phyloP scores from a whole-genome alignment of 2,113 vertebrate genomes.

The Urocitellus parryii region DNA sequence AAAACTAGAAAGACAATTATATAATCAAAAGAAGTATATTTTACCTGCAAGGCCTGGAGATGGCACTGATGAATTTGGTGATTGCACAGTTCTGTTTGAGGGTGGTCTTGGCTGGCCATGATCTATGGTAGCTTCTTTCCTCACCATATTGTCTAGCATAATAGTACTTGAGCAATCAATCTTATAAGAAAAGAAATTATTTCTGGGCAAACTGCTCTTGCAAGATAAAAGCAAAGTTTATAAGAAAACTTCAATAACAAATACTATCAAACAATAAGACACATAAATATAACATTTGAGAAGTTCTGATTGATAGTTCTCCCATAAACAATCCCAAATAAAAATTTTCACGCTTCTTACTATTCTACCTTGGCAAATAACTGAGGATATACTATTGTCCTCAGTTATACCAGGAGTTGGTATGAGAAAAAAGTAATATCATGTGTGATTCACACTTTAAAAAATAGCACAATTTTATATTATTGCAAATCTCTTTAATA shows the following conservation, averaged over 20 bases:
- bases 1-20: background rate
- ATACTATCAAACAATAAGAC: slow-evolving; percentile 11
- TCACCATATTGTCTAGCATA: slow-evolving; percentile 86
- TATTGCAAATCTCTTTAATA: background rate
- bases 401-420: background rate
- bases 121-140: slow-evolving; percentile 84
- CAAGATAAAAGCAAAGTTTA: slow-evolving; percentile 24
- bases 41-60: slow-evolving; percentile 90
- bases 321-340: background rate
- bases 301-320: background rate
- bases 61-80: slow-evolving; percentile 90
- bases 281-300: background rate
- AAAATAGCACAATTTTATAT: background rate
- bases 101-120: slow-evolving; percentile 85
- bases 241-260: slow-evolving; percentile 41
- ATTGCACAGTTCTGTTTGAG: slow-evolving; percentile 89
- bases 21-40: background rate
- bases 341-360: background rate
- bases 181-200: slow-evolving; percentile 78
- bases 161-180: slow-evolving; percentile 90
- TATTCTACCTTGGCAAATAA: background rate
- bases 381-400: background rate
- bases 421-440: background rate
- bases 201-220: slow-evolving; percentile 27
- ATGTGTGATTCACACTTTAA: background rate